Evolutionary conservation across 2,888 invertebrate species (phyloP).

Genomic region (Polyommatus icarus): DNA sequence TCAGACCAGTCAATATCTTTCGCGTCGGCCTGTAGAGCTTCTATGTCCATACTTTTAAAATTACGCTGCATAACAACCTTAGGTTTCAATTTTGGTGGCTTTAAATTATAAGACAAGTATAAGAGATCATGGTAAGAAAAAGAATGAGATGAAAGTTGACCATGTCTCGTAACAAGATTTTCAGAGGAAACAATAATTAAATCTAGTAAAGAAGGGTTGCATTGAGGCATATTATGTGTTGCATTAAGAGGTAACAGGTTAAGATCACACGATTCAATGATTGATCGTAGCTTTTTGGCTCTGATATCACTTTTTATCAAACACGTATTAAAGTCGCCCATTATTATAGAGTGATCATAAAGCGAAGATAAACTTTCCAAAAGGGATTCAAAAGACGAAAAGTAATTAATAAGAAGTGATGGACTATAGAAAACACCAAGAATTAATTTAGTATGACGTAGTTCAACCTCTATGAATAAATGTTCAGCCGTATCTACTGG

Average conservation of each 20-base stretch:
- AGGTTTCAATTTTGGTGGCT: not conserved
- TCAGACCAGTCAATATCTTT: no score
- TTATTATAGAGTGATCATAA: conserved; percentile 3
- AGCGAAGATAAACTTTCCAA: not conserved
- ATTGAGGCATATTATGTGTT: no score
- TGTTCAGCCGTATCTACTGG: not conserved
- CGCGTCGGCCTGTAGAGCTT: no score
- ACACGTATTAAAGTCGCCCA: conserved; percentile 26
- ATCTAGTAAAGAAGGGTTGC: no score
- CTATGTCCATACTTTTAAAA: no score
- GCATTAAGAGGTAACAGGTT: not conserved
- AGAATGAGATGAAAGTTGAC: no score
- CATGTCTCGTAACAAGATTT: no score
- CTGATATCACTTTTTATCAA: conserved; percentile 1
- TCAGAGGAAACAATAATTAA: no score
- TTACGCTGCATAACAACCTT: conserved; percentile 7
- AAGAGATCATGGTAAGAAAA: no score
- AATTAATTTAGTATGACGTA: conserved; percentile 10
- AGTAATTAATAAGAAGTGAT: not conserved
- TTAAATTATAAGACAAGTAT: no score
- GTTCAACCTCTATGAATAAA: not conserved
- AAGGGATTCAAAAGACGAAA: not conserved
- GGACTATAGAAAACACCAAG: conserved; percentile 25
- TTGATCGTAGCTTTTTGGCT: conserved; percentile 12
- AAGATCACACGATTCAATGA: conserved; percentile 23